Conservation (phyloP, 2,888 invertebrate species). For the Zonitis immaculata region DNA sequence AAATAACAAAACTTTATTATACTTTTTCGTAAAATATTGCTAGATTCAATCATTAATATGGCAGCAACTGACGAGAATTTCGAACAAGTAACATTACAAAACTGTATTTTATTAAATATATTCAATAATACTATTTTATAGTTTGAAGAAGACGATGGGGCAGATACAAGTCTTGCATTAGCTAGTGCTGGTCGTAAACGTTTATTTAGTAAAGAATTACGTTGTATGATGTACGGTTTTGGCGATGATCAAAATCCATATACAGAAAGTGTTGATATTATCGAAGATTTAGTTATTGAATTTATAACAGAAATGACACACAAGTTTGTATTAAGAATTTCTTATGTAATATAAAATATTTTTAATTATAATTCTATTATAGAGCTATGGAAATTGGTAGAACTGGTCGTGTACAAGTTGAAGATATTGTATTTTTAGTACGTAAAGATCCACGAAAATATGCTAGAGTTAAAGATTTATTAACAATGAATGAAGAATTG, state of each 20-base stretch:
- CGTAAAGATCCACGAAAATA: slow-evolving; percentile 95
- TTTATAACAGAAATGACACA: slow-evolving; percentile 94
- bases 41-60: slow-evolving; percentile 26
- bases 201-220: slow-evolving; percentile 84
- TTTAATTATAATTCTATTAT: slow-evolving; percentile 27
- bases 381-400: slow-evolving; percentile 96
- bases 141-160: slow-evolving; percentile 66
- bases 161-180: slow-evolving; percentile 62
- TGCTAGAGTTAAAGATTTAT: slow-evolving; percentile 92
- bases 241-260: slow-evolving; percentile 99
- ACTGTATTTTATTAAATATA: background rate
- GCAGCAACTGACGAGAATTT: slow-evolving; percentile 36
- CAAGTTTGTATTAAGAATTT: too few relatives aligned
- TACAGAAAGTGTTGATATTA: slow-evolving; percentile 95
- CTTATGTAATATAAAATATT: background rate
- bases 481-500: slow-evolving; percentile 98
- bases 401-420: slow-evolving; percentile 94
- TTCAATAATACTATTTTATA: slow-evolving; percentile 30
- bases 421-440: slow-evolving; percentile 95
- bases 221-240: slow-evolving; percentile 99
- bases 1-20: too few relatives aligned
- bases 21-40: too few relatives aligned
- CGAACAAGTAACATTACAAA: slow-evolving; percentile 32
- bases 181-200: slow-evolving; percentile 67
- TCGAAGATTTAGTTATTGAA: slow-evolving; percentile 97